Evolutionary conservation across 1,140 invertebrate genomes (phyloP).

Genomic region (Cotesia chilonis): DNA sequence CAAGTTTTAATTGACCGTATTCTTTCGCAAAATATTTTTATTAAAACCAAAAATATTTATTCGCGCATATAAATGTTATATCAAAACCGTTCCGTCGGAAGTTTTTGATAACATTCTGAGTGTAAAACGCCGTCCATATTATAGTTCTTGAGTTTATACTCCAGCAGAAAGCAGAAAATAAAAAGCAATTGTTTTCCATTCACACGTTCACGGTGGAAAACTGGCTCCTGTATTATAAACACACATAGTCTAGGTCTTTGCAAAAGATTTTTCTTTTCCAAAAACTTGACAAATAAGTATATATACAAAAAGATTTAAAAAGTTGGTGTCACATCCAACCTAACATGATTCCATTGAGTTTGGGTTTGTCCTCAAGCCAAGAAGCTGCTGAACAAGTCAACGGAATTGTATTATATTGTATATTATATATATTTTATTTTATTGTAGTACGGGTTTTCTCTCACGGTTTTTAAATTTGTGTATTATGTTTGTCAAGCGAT

Average conservation of each 20-base stretch:
- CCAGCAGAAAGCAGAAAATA: background rate
- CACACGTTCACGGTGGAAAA: background rate
- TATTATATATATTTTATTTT: slow-evolving; percentile 18
- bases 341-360: slow-evolving; percentile 15
- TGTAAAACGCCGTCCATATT: background rate
- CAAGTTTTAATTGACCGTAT: no score
- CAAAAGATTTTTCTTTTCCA: background rate
- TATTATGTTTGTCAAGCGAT: slow-evolving; percentile 40
- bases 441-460: slow-evolving; percentile 16
- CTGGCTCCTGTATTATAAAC: slow-evolving; percentile 7
- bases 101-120: no score
- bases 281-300: background rate
- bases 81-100: background rate
- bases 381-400: slow-evolving; percentile 20
- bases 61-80: background rate
- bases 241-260: slow-evolving; percentile 1
- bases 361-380: slow-evolving; percentile 23
- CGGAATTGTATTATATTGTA: background rate
- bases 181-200: slow-evolving; percentile 19
- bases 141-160: no score
- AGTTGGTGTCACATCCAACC: slow-evolving; percentile 4
- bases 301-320: slow-evolving; percentile 11
- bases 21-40: no score
- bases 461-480: slow-evolving; percentile 30
- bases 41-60: no score